Evolutionary conservation across 2,888 invertebrate genomes (phyloP).

Genomic region (Drosophila rubida): DNA sequence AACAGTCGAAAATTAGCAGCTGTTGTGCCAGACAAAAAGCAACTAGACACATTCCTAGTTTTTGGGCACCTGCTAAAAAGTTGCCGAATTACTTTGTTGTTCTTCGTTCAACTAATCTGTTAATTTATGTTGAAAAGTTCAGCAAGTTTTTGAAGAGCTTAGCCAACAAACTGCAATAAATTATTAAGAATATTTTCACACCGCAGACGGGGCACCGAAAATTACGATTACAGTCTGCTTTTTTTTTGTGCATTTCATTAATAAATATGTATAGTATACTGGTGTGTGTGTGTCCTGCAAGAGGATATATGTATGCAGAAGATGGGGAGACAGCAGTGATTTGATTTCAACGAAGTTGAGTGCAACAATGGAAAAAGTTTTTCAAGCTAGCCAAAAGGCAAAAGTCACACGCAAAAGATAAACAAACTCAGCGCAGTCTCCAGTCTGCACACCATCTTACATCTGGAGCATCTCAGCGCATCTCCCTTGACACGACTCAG

Average conservation of each 20-base stretch:
- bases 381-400: conserved; percentile 56
- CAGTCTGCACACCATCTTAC: background rate
- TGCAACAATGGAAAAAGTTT: conserved; percentile 39
- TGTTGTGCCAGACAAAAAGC: conserved; percentile 36
- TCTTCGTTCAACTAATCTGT: conserved; percentile 64
- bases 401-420: conserved; percentile 71
- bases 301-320: background rate
- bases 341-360: conserved; percentile 36
- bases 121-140: conserved; percentile 77
- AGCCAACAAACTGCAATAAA: conserved; percentile 75
- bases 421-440: conserved; percentile 39
- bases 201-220: conserved; percentile 22
- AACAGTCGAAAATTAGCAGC: conserved; percentile 49
- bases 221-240: conserved; percentile 14
- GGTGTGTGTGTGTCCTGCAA: conserved; percentile 7
- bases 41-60: conserved; percentile 29
- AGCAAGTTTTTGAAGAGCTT: conserved; percentile 69
- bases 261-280: conserved; percentile 41
- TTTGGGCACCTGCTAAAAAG: conserved; percentile 52
- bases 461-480: background rate
- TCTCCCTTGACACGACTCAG: background rate
- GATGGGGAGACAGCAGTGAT: conserved; percentile 25
- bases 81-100: conserved; percentile 28
- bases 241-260: conserved; percentile 68
- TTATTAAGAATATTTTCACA: conserved; percentile 71